Base-by-base conservation (phyloP, 2,113 vertebrate genomes). In the Petrocephalus zakoni region DNA sequence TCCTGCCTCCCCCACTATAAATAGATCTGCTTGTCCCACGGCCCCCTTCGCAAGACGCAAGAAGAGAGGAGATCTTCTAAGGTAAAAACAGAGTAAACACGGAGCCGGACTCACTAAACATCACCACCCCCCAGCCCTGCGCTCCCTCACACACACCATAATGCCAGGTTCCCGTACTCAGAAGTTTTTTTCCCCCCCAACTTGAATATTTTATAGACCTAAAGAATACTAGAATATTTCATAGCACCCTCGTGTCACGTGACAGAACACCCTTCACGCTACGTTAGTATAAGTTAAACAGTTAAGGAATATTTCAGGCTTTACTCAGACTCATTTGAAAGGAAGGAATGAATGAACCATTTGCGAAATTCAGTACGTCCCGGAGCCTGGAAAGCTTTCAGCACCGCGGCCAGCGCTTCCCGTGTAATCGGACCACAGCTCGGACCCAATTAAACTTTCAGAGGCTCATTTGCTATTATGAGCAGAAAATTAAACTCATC, bases 331-430 rank as follows among this genome's bases (percentile, higher is more conserved):
- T 34, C 11, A 1, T 25, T 75, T 72, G 25, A 34, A 34, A 7
- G 25, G 34, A 75, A 13, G 13, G 29, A 49, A 21, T 7, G 42
- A 82, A 82, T 37, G 42, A n/a, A 83, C 21, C 81, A 0, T 17
- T 49, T 13, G 17, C 0, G 5, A 42, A 22, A 4, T 17, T 87
- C 13, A 25, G 4, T 58, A 56, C 47, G 53, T 29, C 21, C 25
- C 6, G 53, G 6, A 58, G 13, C 2, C 34, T 19, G 15, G 56
- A 52, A 34, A 87, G 51, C 85, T 21, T 87, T 89, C 85, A 89
- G 89, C 52, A 89, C 89, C 88, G 37, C 42, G 88, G 88, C 64
- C 52, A 89, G 88, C 53, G 78, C 88, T 85, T n/a, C 46, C 46
- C n/a, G 11, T 51, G n/a, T 55, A 85, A 85, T 47, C 51, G 17